Evolutionary conservation across 2,797 vertebrate species (phyloP).

Genomic region (Simalia tracyae): DNA sequence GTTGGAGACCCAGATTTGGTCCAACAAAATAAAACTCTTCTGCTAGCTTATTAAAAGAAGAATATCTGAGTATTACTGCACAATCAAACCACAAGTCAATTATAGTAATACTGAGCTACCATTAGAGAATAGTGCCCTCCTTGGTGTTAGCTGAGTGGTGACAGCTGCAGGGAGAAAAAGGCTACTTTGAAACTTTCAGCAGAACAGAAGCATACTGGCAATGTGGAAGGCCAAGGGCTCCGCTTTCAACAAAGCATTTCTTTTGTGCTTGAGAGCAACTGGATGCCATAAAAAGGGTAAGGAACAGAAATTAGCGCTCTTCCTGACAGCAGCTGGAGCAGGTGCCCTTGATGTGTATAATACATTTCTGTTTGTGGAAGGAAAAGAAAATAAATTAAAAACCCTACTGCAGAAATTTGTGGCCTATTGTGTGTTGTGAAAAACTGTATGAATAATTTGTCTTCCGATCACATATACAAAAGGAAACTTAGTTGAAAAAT

Average conservation of each 20-base stretch:
- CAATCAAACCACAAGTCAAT: neutral
- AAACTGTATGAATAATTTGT: neutral
- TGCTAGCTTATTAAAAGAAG: neutral
- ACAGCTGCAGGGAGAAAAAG: neutral
- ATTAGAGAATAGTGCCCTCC: neutral
- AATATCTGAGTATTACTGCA: neutral
- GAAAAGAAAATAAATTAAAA: neutral
- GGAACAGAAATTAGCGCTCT: neutral
- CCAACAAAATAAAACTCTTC: neutral
- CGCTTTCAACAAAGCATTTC: neutral
- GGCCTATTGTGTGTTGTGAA: neutral
- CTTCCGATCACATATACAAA: neutral
- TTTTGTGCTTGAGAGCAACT: neutral
- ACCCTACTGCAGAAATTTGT: neutral
- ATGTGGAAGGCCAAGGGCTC: neutral
- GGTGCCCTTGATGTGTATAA: neutral
- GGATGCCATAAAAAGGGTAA: neutral
- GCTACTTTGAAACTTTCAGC: neutral
- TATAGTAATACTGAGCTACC: neutral
- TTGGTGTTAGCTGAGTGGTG: neutral
- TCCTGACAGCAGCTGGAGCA: neutral
- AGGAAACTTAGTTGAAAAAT: neutral
- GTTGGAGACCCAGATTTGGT: neutral
- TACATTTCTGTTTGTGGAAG: neutral
- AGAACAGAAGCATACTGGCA: neutral